These are phyloP conservation scores for Microtus montanus DNA, from an alignment of 2,113 vertebrate species.

Conservation along the genomic window DNA sequence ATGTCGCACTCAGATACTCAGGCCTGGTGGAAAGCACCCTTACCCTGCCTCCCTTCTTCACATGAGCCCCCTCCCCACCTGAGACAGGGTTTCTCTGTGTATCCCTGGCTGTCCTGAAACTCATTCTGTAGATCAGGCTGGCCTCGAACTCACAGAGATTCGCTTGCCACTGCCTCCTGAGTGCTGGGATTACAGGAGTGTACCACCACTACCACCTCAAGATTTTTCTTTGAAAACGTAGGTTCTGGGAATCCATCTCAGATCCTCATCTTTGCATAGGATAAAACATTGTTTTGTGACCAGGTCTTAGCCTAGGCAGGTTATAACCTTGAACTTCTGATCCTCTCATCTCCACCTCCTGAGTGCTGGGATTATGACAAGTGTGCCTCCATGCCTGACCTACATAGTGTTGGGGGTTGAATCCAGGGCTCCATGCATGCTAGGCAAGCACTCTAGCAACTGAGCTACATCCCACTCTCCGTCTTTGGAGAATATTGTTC, in stretches of 20 bases:
- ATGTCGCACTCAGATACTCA: background rate
- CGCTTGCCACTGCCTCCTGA: background rate
- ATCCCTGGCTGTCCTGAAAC: background rate
- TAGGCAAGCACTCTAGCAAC: background rate
- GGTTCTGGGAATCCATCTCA: background rate
- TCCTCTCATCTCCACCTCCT: too few species aligned
- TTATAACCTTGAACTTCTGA: background rate
- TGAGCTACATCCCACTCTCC: too few species aligned
- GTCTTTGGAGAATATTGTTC: background rate
- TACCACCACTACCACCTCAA: background rate
- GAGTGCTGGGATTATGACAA: background rate
- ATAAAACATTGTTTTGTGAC: background rate
- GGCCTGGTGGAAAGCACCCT: background rate
- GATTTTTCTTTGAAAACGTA: background rate
- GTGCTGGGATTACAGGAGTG: background rate
- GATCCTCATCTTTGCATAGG: background rate
- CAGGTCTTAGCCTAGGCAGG: background rate
- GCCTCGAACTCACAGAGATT: background rate
- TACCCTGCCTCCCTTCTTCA: too few species aligned
- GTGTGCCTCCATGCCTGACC: background rate
- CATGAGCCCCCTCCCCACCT: background rate
- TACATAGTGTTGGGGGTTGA: background rate
- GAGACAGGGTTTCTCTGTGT: background rate
- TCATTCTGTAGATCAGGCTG: background rate
- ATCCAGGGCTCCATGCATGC: background rate